A percentile compares a stretch with the other conserved stretches of the same genome.
Conservation (phyloP, 92 coral and sea anemone species). For the Isaurus tuberculatus region DNA sequence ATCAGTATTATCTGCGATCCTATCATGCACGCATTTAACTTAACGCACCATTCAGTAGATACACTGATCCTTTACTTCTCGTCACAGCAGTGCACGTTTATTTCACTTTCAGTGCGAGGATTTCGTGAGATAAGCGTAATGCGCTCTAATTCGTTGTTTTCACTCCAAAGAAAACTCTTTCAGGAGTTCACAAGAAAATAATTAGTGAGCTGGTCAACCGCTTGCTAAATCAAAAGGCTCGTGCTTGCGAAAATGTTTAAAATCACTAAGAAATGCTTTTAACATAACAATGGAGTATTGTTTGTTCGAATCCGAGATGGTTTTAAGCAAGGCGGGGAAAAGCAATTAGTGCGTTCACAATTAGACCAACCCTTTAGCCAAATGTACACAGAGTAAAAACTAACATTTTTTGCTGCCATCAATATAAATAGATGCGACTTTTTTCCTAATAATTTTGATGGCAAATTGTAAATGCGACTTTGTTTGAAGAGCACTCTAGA, state of each 20-base stretch:
- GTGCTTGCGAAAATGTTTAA: slow-evolving; percentile 66
- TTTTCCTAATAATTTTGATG: background rate
- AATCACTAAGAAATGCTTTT: slow-evolving; percentile 64
- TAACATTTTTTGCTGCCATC: slow-evolving; percentile 37
- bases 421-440: slow-evolving; percentile 26
- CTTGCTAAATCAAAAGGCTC: slow-evolving; percentile 64
- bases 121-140: slow-evolving; percentile 8
- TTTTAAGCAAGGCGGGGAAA: slow-evolving; percentile 64
- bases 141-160: slow-evolving; percentile 37
- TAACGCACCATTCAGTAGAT: slow-evolving; percentile 60
- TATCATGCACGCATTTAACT: slow-evolving; percentile 69
- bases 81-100: slow-evolving; percentile 48
- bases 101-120: slow-evolving; percentile 26
- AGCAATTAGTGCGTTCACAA: slow-evolving; percentile 67
- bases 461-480: slow-evolving; percentile 39
- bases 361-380: slow-evolving; percentile 57
- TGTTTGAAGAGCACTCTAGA: slow-evolving; percentile 29
- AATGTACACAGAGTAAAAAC: slow-evolving; percentile 49
- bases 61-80: slow-evolving; percentile 57
- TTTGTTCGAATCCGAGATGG: slow-evolving; percentile 49
- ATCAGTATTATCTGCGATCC: slow-evolving; percentile 52
- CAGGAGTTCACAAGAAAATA: slow-evolving; percentile 31
- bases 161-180: slow-evolving; percentile 25
- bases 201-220: slow-evolving; percentile 55
- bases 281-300: slow-evolving; percentile 71